Evolutionary conservation across 2,888 invertebrate species (phyloP).

Genomic region (Machimus rusticus): DNA sequence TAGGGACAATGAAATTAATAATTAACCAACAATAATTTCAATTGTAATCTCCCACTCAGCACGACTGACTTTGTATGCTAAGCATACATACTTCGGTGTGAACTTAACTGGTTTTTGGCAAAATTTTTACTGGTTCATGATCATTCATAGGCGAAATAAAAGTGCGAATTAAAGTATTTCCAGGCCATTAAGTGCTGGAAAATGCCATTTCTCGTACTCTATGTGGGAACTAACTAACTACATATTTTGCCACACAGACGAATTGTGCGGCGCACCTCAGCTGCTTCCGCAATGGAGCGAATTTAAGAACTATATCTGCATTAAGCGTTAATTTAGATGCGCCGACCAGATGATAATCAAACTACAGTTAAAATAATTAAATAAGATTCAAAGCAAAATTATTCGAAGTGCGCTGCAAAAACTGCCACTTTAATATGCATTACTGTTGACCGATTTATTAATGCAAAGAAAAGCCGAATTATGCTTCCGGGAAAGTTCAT

Average conservation of each 20-base stretch:
- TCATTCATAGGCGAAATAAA: not conserved
- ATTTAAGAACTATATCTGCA: not conserved
- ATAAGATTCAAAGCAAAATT: not conserved
- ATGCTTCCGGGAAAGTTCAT: not conserved
- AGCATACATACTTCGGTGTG: not conserved
- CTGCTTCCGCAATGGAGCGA: not conserved
- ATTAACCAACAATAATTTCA: not conserved
- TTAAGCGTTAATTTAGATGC: not conserved
- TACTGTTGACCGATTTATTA: not conserved
- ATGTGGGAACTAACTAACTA: not conserved
- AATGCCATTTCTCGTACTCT: not conserved
- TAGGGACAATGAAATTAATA: not conserved
- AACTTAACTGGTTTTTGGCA: not conserved
- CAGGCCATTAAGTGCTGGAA: not conserved
- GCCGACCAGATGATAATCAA: not conserved
- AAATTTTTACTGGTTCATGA: not conserved
- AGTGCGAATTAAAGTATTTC: conserved; percentile 17
- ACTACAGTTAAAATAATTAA: conserved; percentile 28
- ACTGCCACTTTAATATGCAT: not conserved
- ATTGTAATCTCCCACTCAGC: not conserved
- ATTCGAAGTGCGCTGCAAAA: not conserved
- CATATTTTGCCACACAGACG: not conserved
- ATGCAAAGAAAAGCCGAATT: not conserved
- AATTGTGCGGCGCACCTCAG: not conserved
- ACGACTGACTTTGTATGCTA: not conserved